Evolutionary conservation across 2,888 invertebrate genomes (phyloP).

Genomic region (Drosophila yooni): DNA sequence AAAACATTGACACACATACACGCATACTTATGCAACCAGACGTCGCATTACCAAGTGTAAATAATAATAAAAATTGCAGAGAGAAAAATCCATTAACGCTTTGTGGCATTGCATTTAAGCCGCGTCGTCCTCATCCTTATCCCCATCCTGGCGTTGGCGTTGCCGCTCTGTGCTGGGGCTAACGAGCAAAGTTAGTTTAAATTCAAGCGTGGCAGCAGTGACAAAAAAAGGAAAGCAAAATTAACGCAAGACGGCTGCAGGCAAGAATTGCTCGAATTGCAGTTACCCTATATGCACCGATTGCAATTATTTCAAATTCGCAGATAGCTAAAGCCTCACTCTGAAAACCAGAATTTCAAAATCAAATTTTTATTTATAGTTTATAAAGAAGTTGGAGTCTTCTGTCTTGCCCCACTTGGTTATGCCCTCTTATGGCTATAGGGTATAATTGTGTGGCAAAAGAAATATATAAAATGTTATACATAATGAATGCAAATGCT

Average conservation of each 20-base stretch:
- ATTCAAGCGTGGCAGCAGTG: slow-evolving; percentile 63
- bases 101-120: slow-evolving; percentile 80
- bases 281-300: slow-evolving; percentile 12
- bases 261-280: background rate
- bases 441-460: slow-evolving; percentile 40
- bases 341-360: too few species aligned
- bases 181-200: slow-evolving; percentile 81
- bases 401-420: background rate
- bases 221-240: slow-evolving; percentile 16
- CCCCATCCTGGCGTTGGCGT: slow-evolving; percentile 5
- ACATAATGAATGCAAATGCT: slow-evolving; percentile 81
- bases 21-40: slow-evolving; percentile 16
- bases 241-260: background rate
- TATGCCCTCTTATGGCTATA: background rate
- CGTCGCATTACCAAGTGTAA: slow-evolving; percentile 72
- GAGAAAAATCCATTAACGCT: slow-evolving; percentile 77
- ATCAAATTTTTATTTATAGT: background rate
- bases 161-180: slow-evolving; percentile 37
- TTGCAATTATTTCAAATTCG: background rate
- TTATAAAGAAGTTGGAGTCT: background rate
- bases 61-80: slow-evolving; percentile 75
- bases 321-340: background rate
- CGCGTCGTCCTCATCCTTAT: slow-evolving; percentile 31
- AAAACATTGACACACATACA: slow-evolving; percentile 37
- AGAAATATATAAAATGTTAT: slow-evolving; percentile 52